A percentile compares a stretch with the other conserved stretches of the same genome.
phyloP scores from a whole-genome alignment of 2,888 invertebrate species.

The Antheraea assamensis region DNA sequence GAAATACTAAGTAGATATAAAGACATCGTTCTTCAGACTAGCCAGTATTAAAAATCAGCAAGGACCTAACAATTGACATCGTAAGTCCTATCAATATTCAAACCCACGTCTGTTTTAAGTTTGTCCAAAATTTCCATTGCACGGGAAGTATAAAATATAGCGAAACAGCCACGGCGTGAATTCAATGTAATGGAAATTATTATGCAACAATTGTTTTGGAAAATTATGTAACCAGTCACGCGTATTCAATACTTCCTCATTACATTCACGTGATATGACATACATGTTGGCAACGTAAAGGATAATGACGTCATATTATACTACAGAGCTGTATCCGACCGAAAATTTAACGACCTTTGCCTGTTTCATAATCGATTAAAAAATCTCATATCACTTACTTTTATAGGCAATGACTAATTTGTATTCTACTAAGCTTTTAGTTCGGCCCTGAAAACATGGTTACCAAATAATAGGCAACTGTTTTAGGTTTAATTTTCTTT shows the following conservation, averaged over 20 bases:
- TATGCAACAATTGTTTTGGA: constrained; percentile 11
- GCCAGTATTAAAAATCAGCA: no score
- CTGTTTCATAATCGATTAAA: background rate
- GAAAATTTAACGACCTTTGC: background rate
- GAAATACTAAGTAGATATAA: no score
- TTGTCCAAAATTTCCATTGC: background rate
- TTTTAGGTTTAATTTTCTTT: no score
- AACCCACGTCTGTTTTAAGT: background rate
- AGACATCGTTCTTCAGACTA: no score
- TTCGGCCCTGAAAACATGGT: no score
- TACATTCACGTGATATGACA: constrained; percentile 10
- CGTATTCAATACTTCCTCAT: background rate
- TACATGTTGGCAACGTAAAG: background rate
- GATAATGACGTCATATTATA: background rate
- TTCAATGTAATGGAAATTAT: constrained; percentile 8
- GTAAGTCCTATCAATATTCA: background rate
- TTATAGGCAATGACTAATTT: background rate
- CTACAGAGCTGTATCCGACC: background rate
- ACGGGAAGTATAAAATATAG: background rate
- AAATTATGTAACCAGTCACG: constrained; percentile 9
- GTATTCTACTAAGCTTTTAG: no score
- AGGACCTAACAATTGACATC: background rate
- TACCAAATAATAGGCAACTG: no score
- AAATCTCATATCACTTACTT: background rate
- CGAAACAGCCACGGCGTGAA: background rate